These are phyloP conservation scores for Trachymyrmex cornetzi DNA, from an alignment of 1,140 invertebrate species.

Conservation along the genomic window DNA sequence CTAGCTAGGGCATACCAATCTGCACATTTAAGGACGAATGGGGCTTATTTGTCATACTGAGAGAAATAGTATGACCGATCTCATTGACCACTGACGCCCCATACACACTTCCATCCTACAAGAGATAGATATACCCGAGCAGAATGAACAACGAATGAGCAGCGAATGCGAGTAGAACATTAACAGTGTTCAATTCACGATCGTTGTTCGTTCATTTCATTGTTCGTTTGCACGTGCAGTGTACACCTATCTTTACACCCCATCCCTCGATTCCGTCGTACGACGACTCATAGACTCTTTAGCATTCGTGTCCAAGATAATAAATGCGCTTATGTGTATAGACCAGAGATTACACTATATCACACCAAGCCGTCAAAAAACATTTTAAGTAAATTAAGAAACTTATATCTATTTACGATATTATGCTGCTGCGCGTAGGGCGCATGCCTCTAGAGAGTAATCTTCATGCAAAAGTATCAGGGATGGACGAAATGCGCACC, in stretches of 20 bases:
- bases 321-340: conserved; percentile 85
- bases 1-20: conserved; percentile 81
- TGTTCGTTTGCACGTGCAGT: conserved; percentile 1
- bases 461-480: conserved; percentile 77
- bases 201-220: neutral
- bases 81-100: conserved; percentile 85
- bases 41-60: conserved; percentile 79
- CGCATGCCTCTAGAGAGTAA: conserved; percentile 81
- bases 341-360: conserved; percentile 80
- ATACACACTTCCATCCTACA: conserved; percentile 78
- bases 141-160: neutral
- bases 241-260: conserved; percentile 58
- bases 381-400: conserved; percentile 78
- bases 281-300: conserved; percentile 80
- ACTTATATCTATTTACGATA: conserved; percentile 82
- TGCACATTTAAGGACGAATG: conserved; percentile 71
- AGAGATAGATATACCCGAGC: conserved; percentile 23
- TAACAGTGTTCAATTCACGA: neutral
- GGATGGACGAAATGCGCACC: conserved; percentile 78
- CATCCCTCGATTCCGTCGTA: conserved; percentile 65
- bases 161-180: neutral
- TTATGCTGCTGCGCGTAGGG: conserved; percentile 82
- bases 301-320: conserved; percentile 83
- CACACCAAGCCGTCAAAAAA: conserved; percentile 78
- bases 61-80: conserved; percentile 82